Percentiles rank a stretch among this genome's conserved stretches.
Conservation (phyloP, 2,113 vertebrate species). For the Scatophagus argus region DNA sequence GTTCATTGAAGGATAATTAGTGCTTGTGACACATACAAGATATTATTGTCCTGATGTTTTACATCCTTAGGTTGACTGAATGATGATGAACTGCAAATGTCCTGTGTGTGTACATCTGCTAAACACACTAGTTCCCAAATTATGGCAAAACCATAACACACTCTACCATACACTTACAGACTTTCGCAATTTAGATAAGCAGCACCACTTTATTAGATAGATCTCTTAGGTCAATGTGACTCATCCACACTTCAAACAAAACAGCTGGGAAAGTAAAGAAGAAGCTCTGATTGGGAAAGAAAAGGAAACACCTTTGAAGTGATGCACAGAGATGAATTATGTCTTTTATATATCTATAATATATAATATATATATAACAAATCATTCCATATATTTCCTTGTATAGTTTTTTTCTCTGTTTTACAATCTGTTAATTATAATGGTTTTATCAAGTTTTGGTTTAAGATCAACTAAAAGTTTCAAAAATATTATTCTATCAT, state of each 20-base stretch:
- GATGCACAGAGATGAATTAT: not conserved
- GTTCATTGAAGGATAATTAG: not conserved
- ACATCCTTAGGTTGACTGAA: not conserved
- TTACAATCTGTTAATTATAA: not conserved
- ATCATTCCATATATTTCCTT: too few relatives aligned
- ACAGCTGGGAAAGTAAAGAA: not conserved
- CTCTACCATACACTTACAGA: too few relatives aligned
- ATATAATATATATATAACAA: too few relatives aligned
- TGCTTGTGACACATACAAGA: not conserved
- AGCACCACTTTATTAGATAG: not conserved
- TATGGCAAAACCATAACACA: not conserved
- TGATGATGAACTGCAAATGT: not conserved
- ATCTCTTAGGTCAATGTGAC: not conserved
- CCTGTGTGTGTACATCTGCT: not conserved
- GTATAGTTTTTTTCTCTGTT: not conserved
- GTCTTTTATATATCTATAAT: too few relatives aligned
- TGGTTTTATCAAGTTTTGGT: not conserved
- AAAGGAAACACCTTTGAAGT: not conserved
- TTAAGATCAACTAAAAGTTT: not conserved
- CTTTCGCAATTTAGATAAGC: slow-evolving; percentile 13
- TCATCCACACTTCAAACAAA: slow-evolving; percentile 22
- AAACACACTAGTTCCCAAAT: not conserved
- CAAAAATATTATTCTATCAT: not conserved
- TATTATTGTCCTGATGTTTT: not conserved
- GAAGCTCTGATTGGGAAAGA: not conserved